Evolutionary conservation across 2,888 invertebrate species (phyloP).

Genomic region (Temnothorax rugatulus): DNA sequence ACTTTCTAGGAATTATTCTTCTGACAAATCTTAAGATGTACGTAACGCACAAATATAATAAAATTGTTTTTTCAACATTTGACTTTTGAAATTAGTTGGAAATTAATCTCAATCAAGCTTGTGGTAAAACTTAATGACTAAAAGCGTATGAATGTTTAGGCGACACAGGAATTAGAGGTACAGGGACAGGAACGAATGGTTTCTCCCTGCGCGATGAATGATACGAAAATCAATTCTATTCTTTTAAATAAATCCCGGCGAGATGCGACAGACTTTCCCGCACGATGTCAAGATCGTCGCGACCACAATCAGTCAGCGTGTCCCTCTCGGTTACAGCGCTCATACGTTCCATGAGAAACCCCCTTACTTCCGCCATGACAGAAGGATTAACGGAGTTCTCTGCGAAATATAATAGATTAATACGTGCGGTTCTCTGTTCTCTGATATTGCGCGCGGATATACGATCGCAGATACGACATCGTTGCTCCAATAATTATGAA

Average conservation of each 20-base stretch:
- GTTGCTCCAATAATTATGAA: not conserved
- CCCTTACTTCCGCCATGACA: conserved; percentile 79
- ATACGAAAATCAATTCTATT: conserved; percentile 69
- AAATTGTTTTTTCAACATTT: not conserved
- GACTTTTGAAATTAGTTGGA: not conserved
- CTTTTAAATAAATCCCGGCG: conserved; percentile 76
- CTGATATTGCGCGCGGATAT: not conserved
- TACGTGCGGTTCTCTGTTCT: conserved; percentile 33
- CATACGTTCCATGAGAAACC: conserved; percentile 84
- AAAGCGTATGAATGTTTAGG: not conserved
- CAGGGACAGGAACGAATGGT: not conserved
- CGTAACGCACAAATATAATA: not conserved
- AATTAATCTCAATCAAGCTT: not conserved
- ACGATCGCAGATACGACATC: not conserved
- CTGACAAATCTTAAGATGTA: not conserved
- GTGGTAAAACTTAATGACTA: not conserved
- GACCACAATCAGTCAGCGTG: conserved; percentile 86
- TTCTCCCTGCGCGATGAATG: not conserved
- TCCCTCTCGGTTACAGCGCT: conserved; percentile 85
- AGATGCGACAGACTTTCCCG: conserved; percentile 77
- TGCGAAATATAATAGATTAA: conserved; percentile 69
- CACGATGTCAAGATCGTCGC: conserved; percentile 84
- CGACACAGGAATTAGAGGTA: not conserved
- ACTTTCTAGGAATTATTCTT: not conserved
- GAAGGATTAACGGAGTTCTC: conserved; percentile 71